These are phyloP conservation scores for Leptobrachium leishanense DNA, from an alignment of 2,113 vertebrate species.

Conservation along the genomic window DNA sequence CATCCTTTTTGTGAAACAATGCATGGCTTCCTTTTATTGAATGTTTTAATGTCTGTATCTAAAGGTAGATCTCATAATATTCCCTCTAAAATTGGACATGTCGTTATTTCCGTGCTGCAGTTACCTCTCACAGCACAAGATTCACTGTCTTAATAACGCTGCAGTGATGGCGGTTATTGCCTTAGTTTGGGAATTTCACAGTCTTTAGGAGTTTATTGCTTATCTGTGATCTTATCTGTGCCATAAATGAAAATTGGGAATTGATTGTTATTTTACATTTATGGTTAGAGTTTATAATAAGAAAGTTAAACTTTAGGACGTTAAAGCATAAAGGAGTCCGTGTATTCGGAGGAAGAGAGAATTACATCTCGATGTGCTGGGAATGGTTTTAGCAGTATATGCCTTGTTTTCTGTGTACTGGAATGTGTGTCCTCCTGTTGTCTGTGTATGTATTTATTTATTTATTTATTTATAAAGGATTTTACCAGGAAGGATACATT, in stretches of 20 bases:
- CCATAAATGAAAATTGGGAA: not conserved
- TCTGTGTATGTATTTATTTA: conserved; percentile 6
- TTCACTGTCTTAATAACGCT: conserved; percentile 43
- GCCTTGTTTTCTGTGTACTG: not conserved
- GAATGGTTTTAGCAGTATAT: not conserved
- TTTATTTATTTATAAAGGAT: too few species aligned
- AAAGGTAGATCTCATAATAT: not conserved
- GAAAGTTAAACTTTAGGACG: not conserved
- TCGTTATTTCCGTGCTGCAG: conserved; percentile 30
- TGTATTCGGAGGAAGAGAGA: too few species aligned
- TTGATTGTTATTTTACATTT: not conserved
- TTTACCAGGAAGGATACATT: too few species aligned
- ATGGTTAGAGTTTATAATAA: not conserved
- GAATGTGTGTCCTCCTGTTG: not conserved
- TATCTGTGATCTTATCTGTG: not conserved
- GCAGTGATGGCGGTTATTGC: conserved; percentile 22
- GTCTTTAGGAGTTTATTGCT: conserved; percentile 2
- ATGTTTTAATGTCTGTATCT: not conserved
- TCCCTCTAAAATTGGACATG: not conserved
- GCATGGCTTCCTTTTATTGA: not conserved
- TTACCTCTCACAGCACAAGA: conserved; percentile 21
- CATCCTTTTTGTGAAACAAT: too few species aligned
- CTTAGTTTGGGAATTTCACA: conserved; percentile 22
- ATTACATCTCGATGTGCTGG: too few species aligned
- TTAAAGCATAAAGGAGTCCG: not conserved